Evolutionary conservation across 1,140 invertebrate species (phyloP), one percentile per base, ranked within the genome.

Genomic region (Coelopa frigida): DNA sequence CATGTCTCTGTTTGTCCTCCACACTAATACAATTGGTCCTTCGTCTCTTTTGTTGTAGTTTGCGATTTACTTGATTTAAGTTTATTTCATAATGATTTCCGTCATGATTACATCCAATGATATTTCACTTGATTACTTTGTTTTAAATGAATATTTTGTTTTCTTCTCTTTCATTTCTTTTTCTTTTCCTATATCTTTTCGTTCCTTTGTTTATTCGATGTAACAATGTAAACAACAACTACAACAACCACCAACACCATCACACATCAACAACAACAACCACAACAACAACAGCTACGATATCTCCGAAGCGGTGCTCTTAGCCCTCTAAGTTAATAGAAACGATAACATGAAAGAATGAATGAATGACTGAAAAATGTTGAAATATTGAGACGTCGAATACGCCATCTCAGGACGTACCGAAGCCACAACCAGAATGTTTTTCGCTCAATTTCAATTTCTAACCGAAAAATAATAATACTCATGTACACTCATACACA

Each of bases 291-390:
- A 50, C 54, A 67, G 63, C 60, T 67, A 67, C 57, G 63, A 67
- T 63, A 67, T 67, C 57, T 63, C 57, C 59, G 63, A 67, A 57
- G 63, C 63, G 50, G 63, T 67, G 55, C 55, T 67, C 51, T 52
- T 67, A 67, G 63, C 63, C 26, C 60, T 67, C 44, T 67, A 50
- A 66, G 38, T n/a, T n/a, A n/a, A n/a, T n/a, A n/a, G n/a, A n/a
- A n/a, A n/a, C n/a, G n/a, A n/a, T 29, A n/a, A 23, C 24, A 39
- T 39, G 37, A 23, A 39, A 23, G 37, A 23, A 39, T 22, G 37
- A 23, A 14, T 39, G 37, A n/a, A 39, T 10, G 37, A 20, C 4
- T 14, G 4, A 37, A 37, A 37, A 37, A 8, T 15, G 22, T 35
- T 35, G 14, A n/a, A n/a, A n/a, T n/a, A n/a, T n/a, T n/a, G n/a